Percentiles rank a stretch among this genome's conserved stretches.
phyloP scores from a whole-genome alignment of 2,888 invertebrate genomes.

The Cerceris rybyensis region DNA sequence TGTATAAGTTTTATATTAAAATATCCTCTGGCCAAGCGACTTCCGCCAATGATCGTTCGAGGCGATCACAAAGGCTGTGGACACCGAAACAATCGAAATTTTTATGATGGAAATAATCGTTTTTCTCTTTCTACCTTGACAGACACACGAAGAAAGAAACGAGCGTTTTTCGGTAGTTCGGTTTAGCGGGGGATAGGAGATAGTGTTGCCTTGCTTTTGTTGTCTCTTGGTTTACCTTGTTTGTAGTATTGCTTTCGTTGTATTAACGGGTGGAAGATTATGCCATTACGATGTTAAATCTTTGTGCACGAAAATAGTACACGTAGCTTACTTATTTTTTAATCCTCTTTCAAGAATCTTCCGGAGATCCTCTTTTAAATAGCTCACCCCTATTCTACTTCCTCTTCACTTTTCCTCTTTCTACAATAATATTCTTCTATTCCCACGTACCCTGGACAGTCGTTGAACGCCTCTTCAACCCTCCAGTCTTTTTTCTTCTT shows the following conservation, averaged over 20 bases:
- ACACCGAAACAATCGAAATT: neutral
- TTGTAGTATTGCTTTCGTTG: slow-evolving; percentile 81
- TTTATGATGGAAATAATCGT: neutral
- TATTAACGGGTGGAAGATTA: slow-evolving; percentile 78
- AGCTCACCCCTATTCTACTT: slow-evolving; percentile 29
- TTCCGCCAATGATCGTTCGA: neutral
- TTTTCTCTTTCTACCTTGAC: neutral
- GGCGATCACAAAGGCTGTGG: neutral
- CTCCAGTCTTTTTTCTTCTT: too few relatives aligned
- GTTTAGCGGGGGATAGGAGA: neutral
- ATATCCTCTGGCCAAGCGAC: slow-evolving; percentile 61
- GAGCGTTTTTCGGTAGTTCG: neutral
- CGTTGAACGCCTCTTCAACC: neutral
- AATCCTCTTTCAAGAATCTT: neutral
- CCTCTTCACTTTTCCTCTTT: neutral
- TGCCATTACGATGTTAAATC: slow-evolving; percentile 27
- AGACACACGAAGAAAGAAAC: neutral
- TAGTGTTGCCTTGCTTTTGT: slow-evolving; percentile 42
- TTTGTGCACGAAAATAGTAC: neutral
- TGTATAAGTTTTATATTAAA: slow-evolving; percentile 62
- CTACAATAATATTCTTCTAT: neutral
- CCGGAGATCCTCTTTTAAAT: neutral
- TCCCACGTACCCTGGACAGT: neutral
- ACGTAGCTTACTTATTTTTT: neutral
- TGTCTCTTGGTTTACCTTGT: slow-evolving; percentile 74